Conservation (phyloP, 2,113 vertebrate species). For the Anarrhichthys ocellatus region DNA sequence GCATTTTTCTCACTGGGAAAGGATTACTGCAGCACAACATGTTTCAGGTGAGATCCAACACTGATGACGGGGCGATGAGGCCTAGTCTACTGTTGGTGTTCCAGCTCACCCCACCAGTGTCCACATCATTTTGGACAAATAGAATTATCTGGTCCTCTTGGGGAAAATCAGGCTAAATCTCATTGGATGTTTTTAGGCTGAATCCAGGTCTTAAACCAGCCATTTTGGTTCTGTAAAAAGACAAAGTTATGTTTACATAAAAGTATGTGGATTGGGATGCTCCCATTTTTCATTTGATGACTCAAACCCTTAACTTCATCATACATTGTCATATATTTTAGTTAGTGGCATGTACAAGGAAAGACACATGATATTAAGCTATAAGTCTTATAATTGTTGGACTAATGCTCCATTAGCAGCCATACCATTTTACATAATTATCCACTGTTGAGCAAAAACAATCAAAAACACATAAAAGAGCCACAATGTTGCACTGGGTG, state of each 20-base stretch:
- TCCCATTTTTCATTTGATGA: neutral
- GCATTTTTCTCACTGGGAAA: slow-evolving; percentile 10
- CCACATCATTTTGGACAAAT: neutral
- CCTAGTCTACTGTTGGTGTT: neutral
- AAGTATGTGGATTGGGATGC: neutral
- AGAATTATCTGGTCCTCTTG: neutral
- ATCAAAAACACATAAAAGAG: slow-evolving; percentile 36
- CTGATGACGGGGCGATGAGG: neutral
- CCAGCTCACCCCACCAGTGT: neutral
- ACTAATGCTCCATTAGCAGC: slow-evolving; percentile 28
- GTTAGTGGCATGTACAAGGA: slow-evolving; percentile 17
- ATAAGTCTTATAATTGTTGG: neutral
- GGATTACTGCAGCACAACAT: slow-evolving; percentile 2
- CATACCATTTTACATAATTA: slow-evolving; percentile 20
- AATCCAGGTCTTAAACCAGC: neutral
- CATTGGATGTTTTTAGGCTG: neutral
- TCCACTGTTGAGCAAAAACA: slow-evolving; percentile 20
- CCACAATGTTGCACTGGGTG: neutral
- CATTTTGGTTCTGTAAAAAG: neutral
- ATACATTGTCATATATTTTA: neutral
- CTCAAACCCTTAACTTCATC: neutral
- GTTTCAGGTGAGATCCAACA: neutral
- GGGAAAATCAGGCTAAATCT: neutral
- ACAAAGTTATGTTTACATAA: neutral
- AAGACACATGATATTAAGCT: neutral